phyloP scores from a whole-genome alignment of 1,140 invertebrate species.

The Saccostrea glomerata region DNA sequence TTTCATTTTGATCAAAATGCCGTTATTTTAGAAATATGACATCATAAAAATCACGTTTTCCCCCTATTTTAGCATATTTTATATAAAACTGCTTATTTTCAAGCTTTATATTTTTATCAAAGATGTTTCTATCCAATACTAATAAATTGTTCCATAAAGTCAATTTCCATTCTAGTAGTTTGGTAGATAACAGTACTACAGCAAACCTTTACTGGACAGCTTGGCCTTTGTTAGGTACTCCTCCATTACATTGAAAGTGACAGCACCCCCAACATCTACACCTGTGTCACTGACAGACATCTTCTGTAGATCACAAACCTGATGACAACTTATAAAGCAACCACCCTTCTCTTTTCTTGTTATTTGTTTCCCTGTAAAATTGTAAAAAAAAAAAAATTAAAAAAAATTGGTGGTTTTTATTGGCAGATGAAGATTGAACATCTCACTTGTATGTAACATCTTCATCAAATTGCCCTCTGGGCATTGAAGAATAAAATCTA shows the following conservation, averaged over 20 bases:
- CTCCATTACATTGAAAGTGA: not conserved
- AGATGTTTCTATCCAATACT: no score
- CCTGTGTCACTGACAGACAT: not conserved
- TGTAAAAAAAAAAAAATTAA: not conserved
- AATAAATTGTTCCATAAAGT: no score
- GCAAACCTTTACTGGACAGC: not conserved
- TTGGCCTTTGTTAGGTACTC: not conserved
- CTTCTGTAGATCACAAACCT: not conserved
- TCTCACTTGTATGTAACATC: not conserved
- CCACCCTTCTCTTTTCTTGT: not conserved
- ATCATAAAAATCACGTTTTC: no score
- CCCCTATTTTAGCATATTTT: no score
- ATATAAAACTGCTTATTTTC: no score
- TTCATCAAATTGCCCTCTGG: not conserved
- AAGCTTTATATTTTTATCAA: no score
- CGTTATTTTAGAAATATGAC: no score
- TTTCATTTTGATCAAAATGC: no score
- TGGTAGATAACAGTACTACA: not conserved
- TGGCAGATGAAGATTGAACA: not conserved
- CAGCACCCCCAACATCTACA: not conserved
- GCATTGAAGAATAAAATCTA: no score
- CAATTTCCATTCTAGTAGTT: no score
- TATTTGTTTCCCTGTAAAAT: not conserved
- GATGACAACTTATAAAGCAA: slow-evolving; percentile 17
- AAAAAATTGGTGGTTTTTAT: not conserved